These are phyloP conservation scores for Anoplopoma fimbria DNA, from an alignment of 2,113 vertebrate genomes.

Conservation along the genomic window DNA sequence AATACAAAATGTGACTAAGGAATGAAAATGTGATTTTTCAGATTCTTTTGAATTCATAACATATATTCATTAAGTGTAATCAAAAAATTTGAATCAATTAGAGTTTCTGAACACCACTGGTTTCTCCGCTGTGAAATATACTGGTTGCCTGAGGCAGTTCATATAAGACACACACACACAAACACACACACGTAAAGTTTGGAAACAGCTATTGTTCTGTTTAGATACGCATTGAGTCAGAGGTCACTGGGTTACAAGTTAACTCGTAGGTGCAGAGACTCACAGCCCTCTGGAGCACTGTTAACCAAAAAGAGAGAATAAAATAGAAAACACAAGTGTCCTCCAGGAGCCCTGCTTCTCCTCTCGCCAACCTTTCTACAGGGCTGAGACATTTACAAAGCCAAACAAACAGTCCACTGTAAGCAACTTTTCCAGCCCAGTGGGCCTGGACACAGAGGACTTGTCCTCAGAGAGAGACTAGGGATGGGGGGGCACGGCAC, in stretches of 20 bases:
- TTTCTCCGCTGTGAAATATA: not conserved
- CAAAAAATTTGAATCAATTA: not conserved
- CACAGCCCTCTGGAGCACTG: slow-evolving; percentile 14
- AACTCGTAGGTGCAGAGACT: slow-evolving; percentile 53
- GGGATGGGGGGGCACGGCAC: slow-evolving; percentile 30
- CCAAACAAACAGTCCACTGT: slow-evolving; percentile 72
- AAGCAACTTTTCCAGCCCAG: slow-evolving; percentile 78
- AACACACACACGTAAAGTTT: slow-evolving; percentile 9
- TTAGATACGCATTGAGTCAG: slow-evolving; percentile 15
- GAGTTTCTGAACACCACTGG: not conserved
- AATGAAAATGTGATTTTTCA: not conserved
- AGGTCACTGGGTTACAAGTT: slow-evolving; percentile 58
- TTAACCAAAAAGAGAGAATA: slow-evolving; percentile 36
- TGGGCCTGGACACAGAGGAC: slow-evolving; percentile 66
- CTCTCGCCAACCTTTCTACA: slow-evolving; percentile 55
- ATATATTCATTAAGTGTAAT: not conserved
- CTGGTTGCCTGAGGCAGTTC: not conserved
- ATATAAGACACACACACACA: slow-evolving; percentile 1
- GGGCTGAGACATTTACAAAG: slow-evolving; percentile 67
- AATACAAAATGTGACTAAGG: not conserved
- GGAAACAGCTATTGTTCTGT: slow-evolving; percentile 35
- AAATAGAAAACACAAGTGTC: slow-evolving; percentile 50
- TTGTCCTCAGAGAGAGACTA: slow-evolving; percentile 57
- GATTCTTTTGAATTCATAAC: no score
- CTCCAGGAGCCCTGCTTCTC: slow-evolving; percentile 43